These are phyloP conservation scores for Nycteola revayana DNA, from an alignment of 2,888 invertebrate genomes.

Conservation along the genomic window DNA sequence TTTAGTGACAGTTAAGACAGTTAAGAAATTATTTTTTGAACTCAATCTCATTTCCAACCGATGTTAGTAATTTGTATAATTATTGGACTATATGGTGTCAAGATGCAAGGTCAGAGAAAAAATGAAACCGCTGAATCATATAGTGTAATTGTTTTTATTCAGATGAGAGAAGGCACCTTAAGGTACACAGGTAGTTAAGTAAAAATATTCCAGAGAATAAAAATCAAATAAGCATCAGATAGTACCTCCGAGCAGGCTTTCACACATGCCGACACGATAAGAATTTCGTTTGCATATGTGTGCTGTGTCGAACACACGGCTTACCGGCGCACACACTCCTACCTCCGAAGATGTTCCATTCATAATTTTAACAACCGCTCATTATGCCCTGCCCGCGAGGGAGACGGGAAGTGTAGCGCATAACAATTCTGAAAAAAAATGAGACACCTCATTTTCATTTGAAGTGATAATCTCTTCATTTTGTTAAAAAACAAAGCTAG, in stretches of 20 bases:
- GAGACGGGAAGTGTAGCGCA: constrained; percentile 52
- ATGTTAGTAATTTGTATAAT: too few species aligned
- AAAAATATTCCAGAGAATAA: constrained; percentile 35
- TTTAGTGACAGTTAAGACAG: too few species aligned
- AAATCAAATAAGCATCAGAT: constrained; percentile 37
- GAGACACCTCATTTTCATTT: constrained; percentile 10
- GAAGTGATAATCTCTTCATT: constrained; percentile 16
- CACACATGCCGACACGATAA: constrained; percentile 36
- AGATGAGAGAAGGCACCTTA: constrained; percentile 15
- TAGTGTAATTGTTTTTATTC: constrained; percentile 12
- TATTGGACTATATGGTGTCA: too few species aligned
- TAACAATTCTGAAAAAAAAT: constrained; percentile 48
- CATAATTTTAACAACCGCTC: constrained; percentile 78
- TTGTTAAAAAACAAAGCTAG: constrained; percentile 1
- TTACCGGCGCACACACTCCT: constrained; percentile 42
- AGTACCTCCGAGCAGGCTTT: constrained; percentile 35
- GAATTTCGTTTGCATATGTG: constrained; percentile 31
- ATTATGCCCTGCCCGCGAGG: constrained; percentile 62
- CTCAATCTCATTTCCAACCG: too few species aligned
- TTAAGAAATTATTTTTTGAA: too few species aligned
- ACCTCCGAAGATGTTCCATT: constrained; percentile 67
- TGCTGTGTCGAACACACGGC: constrained; percentile 27
- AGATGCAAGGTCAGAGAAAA: too few species aligned
- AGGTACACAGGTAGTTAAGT: constrained; percentile 13
- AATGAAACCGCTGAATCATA: constrained; percentile 23